Conservation (phyloP, 2,113 vertebrate genomes). For the Stercorarius parasiticus region DNA sequence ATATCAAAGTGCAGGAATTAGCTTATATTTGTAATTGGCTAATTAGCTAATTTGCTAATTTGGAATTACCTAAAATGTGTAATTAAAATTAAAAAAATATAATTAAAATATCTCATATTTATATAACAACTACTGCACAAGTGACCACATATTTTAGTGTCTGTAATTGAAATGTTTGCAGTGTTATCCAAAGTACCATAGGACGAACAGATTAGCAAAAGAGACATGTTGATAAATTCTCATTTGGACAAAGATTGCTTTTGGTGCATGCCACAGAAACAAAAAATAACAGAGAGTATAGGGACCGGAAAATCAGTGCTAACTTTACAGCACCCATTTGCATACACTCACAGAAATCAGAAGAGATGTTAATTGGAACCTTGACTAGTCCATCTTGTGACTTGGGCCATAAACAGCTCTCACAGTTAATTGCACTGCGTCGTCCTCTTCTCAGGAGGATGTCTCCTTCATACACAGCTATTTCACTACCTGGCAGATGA, state of each 20-base stretch:
- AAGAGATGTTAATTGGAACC: conserved; percentile 65
- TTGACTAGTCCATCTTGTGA: conserved; percentile 61
- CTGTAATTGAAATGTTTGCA: neutral
- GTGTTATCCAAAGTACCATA: neutral
- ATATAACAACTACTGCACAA: neutral
- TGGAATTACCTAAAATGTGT: too few relatives aligned
- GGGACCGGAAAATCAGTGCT: neutral
- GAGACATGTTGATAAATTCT: neutral
- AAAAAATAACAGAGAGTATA: neutral
- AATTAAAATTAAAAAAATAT: too few relatives aligned
- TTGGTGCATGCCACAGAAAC: neutral
- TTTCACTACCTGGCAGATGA: conserved; percentile 8
- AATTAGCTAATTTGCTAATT: too few relatives aligned
- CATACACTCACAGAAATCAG: conserved; percentile 66
- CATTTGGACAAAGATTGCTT: neutral
- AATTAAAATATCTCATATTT: neutral
- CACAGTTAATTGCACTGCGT: conserved; percentile 66
- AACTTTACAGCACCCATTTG: neutral
- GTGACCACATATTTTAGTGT: neutral
- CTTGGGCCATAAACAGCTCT: conserved; percentile 66
- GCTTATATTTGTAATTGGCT: neutral
- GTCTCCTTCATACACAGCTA: conserved; percentile 49
- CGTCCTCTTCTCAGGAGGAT: conserved; percentile 51
- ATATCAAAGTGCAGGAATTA: neutral
- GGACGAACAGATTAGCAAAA: neutral